Conservation (phyloP, 2,797 vertebrate species). For the Microchirus variegatus region DNA sequence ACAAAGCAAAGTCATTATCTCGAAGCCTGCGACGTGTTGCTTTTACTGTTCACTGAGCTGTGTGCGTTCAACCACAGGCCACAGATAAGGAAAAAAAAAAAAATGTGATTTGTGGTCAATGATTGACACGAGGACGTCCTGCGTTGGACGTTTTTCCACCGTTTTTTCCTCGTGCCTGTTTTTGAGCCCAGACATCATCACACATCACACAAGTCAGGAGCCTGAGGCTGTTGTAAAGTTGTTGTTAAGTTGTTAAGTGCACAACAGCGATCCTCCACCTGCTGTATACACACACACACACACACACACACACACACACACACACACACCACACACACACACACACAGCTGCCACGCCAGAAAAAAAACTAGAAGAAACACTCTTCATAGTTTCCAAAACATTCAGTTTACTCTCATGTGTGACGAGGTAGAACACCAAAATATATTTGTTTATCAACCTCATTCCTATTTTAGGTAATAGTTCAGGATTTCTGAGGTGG, state of each 20-base stretch:
- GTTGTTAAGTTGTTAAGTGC: constrained; percentile 23
- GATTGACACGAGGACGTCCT: constrained; percentile 15
- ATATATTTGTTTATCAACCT: no score
- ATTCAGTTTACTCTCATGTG: no score
- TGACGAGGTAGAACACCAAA: no score
- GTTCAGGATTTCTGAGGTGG: no score
- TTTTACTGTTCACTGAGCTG: constrained; percentile 12
- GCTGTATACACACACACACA: constrained; percentile 1
- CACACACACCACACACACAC: background rate
- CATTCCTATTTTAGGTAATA: no score
- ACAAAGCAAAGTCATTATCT: background rate
- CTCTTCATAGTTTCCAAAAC: no score
- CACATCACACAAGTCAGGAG: constrained; percentile 8
- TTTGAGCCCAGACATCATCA: constrained; percentile 11
- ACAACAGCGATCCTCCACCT: constrained; percentile 26
- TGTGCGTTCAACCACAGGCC: background rate
- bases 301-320: no score
- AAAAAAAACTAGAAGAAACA: no score
- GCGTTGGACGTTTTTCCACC: constrained; percentile 4
- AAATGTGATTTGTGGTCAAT: constrained; percentile 20
- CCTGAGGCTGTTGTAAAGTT: background rate
- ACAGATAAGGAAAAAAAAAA: constrained; percentile 13
- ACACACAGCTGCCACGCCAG: no score
- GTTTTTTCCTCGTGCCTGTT: constrained; percentile 3
- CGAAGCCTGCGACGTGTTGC: background rate